Evolutionary conservation across 2,113 vertebrate species (phyloP), one percentile per base, ranked within the genome.

Genomic region (Campylomormyrus numenius): DNA sequence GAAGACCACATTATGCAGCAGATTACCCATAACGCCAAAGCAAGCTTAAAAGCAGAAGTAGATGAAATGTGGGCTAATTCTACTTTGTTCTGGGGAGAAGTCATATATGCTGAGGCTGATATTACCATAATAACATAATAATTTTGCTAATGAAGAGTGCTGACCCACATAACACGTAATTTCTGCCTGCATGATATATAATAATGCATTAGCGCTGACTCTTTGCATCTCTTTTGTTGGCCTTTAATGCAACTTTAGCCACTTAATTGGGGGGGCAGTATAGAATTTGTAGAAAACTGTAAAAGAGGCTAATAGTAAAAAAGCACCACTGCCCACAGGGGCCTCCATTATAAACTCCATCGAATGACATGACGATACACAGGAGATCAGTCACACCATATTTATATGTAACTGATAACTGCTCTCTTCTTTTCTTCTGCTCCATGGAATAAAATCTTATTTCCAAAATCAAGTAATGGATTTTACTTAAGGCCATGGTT

Each of bases 11-110:
- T 49, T 46, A 52, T 70, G 9, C 19, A 24, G 24, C 49, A 31
- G 58, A 89, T 80, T 89, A 77, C 17, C 53, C 19, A 39, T 88
- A 89, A 84, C 56, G 50, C 88, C 17, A 85, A 83, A 17, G 89
- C 52, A 89, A 84, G 49, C 74, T 83, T 35, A 56, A 9, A 48
- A 39, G 13, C 48, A 42, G 11, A 89, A 50, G 70, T 89, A 50
- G 1, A 3, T 53, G 27, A 39, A 53, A 83, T 83, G 19, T 56
- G 31, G 19, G 5, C 48, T 35, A 35, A 83, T 53, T 17, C 6
- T 31, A 27, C 45, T 77, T 80, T 80, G 48, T 62, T 24, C 48
- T 83, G 49, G 19, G 52, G 70, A 52, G 83, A 62, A 45, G 49
- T 24, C 48, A n/a, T 56, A 88, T 66, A 66, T 66, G 39, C 31